Evolutionary conservation across 1,140 invertebrate genomes (phyloP).

Genomic region (Triops cancriformis): DNA sequence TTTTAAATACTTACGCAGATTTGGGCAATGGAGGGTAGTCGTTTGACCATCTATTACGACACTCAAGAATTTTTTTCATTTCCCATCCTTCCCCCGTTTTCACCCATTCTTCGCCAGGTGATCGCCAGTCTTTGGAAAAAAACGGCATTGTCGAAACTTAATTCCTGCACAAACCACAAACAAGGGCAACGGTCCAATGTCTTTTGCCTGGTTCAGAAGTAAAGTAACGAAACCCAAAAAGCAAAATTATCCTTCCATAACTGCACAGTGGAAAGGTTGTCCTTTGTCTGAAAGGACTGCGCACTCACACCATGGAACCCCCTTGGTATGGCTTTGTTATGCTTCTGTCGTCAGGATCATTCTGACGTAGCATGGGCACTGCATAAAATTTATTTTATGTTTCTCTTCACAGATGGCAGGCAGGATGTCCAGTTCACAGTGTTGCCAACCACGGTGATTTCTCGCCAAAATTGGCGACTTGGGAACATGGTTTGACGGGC

Average conservation of each 20-base stretch:
- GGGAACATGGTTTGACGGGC: too few species aligned
- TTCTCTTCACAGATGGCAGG: background rate
- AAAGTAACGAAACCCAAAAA: background rate
- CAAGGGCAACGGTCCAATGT: background rate
- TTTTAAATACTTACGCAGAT: background rate
- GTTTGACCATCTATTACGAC: slow-evolving; percentile 16
- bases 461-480: too few species aligned
- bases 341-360: background rate
- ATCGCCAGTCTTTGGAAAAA: slow-evolving; percentile 86
- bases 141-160: slow-evolving; percentile 68
- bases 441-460: too few species aligned
- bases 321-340: background rate
- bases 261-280: background rate
- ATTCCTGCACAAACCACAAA: background rate
- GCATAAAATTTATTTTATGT: background rate
- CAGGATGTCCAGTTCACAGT: background rate
- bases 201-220: background rate
- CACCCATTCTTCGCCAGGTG: slow-evolving; percentile 95
- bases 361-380: background rate
- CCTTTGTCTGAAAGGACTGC: slow-evolving; percentile 1
- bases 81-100: slow-evolving; percentile 95
- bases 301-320: background rate
- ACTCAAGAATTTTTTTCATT: slow-evolving; percentile 74
- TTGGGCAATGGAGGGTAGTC: background rate
- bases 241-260: background rate